Evolutionary conservation across 2,113 vertebrate genomes (phyloP).

Genomic region (Raja brachyura): DNA sequence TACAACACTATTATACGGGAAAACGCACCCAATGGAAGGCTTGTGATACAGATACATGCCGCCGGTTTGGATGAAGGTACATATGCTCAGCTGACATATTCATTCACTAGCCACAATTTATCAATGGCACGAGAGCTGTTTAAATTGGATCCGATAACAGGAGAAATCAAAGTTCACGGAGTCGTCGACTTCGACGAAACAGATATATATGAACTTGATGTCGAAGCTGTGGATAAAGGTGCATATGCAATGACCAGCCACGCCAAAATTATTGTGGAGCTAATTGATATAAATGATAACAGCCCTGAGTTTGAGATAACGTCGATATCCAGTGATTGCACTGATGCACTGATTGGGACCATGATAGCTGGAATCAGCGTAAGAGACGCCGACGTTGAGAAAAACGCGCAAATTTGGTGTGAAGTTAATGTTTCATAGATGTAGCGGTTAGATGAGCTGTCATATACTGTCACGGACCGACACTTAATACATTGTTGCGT

Average conservation of each 20-base stretch:
- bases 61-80: conserved; percentile 48
- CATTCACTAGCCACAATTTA: conserved; percentile 61
- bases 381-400: conserved; percentile 63
- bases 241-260: conserved; percentile 39
- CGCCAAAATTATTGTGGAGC: conserved; percentile 66
- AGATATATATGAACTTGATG: conserved; percentile 44
- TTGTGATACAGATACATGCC: conserved; percentile 56
- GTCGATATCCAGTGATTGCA: conserved; percentile 56
- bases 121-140: conserved; percentile 59
- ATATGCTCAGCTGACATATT: conserved; percentile 60
- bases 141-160: conserved; percentile 54
- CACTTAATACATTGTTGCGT: too few relatives aligned
- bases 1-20: conserved; percentile 57
- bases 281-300: conserved; percentile 75
- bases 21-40: conserved; percentile 53
- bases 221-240: conserved; percentile 45
- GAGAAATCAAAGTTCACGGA: conserved; percentile 59
- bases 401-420: conserved; percentile 62
- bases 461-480: too few relatives aligned
- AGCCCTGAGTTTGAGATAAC: conserved; percentile 64
- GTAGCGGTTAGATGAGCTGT: too few relatives aligned
- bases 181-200: conserved; percentile 56
- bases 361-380: conserved; percentile 65
- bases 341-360: conserved; percentile 57
- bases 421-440: too few relatives aligned